A percentile compares a stretch with the other conserved stretches of the same genome.
phyloP scores from a whole-genome alignment of 2,888 invertebrate genomes.

The Melinaea menophilus region DNA sequence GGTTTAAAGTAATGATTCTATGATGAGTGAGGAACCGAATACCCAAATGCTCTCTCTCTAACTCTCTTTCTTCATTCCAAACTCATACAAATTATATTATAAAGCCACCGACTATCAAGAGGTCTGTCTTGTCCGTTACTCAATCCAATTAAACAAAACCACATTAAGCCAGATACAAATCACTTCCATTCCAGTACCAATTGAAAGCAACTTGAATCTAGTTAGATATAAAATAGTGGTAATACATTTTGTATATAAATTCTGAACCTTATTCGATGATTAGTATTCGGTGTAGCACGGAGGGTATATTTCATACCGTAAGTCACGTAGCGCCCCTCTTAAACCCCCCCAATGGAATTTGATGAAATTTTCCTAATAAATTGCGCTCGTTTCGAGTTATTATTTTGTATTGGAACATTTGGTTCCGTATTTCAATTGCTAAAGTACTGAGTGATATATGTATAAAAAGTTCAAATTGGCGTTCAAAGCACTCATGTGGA shows the following conservation, averaged over 20 bases:
- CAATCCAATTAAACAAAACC: neutral
- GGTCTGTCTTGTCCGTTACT: neutral
- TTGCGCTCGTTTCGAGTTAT: slow-evolving; percentile 13
- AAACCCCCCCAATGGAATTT: slow-evolving; percentile 31
- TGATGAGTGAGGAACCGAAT: too few relatives aligned
- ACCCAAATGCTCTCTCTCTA: too few relatives aligned
- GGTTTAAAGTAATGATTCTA: too few relatives aligned
- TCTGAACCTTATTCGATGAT: slow-evolving; percentile 16
- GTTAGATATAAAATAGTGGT: neutral
- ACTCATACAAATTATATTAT: too few relatives aligned
- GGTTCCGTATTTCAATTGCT: neutral
- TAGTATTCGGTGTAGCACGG: slow-evolving; percentile 24
- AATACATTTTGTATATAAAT: slow-evolving; percentile 17
- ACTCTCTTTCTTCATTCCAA: too few relatives aligned
- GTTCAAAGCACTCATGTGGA: too few relatives aligned
- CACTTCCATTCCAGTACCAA: neutral
- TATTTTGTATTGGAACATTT: neutral
- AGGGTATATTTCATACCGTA: slow-evolving; percentile 23
- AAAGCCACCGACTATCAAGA: too few relatives aligned
- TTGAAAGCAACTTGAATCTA: neutral
- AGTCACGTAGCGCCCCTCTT: slow-evolving; percentile 25
- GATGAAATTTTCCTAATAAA: slow-evolving; percentile 28
- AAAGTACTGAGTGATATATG: neutral
- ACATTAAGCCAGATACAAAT: neutral
- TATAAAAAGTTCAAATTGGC: neutral